Conservation (phyloP, 2,797 vertebrate species). For the Tapirus indicus region DNA sequence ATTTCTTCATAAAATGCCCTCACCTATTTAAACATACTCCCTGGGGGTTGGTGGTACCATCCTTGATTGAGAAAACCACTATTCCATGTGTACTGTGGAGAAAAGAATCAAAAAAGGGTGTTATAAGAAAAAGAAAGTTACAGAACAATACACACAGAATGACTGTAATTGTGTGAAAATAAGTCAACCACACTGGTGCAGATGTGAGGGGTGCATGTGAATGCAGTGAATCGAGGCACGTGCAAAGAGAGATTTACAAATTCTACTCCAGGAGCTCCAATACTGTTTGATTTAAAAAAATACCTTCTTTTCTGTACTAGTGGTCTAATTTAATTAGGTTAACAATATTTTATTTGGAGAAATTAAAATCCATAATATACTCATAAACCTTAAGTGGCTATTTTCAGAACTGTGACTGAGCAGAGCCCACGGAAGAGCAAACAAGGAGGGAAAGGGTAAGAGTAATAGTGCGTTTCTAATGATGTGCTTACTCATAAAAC, state of each 20-base stretch:
- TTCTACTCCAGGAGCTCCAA: not conserved
- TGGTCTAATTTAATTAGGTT: slow-evolving; percentile 34
- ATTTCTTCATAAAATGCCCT: not conserved
- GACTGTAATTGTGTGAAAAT: slow-evolving; percentile 41
- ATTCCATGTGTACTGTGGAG: not conserved
- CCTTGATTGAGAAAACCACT: not conserved
- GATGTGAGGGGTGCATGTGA: rapidly evolving
- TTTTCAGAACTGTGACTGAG: not conserved
- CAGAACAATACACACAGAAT: not conserved
- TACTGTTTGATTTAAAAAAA: not conserved
- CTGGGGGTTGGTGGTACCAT: not conserved
- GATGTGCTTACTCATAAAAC: not conserved
- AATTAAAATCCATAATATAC: not conserved
- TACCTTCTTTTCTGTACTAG: not conserved
- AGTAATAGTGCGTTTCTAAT: not conserved
- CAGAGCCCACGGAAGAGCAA: not conserved
- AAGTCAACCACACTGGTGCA: not conserved
- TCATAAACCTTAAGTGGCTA: not conserved
- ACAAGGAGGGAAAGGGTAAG: not conserved
- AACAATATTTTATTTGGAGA: slow-evolving; percentile 32
- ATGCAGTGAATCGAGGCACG: not conserved
- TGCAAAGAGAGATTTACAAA: not conserved
- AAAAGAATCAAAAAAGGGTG: not conserved
- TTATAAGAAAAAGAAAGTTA: not conserved
- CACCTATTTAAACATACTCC: not conserved